Conservation (phyloP, 2,888 invertebrate species). For the Tortricodes alternella region DNA sequence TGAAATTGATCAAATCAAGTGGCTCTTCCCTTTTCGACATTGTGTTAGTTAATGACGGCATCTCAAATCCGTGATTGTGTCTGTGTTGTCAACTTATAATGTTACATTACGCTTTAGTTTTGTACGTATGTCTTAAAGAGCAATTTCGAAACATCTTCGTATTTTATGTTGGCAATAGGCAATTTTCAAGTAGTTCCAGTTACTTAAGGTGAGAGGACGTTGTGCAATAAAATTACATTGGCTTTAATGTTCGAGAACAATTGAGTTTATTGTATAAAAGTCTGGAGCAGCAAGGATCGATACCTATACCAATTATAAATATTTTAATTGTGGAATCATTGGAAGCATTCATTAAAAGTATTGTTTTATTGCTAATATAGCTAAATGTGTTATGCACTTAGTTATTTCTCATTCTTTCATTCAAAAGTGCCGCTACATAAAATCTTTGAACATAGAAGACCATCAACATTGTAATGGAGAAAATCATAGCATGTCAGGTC, state of each 20-base stretch:
- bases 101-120: neutral
- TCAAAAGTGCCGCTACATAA: neutral
- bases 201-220: slow-evolving; percentile 47
- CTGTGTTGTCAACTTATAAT: neutral
- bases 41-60: neutral
- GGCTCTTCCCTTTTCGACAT: slow-evolving; percentile 1
- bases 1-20: slow-evolving; percentile 26
- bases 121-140: neutral
- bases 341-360: neutral
- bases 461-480: slow-evolving; percentile 9
- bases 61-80: too few relatives aligned
- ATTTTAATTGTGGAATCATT: neutral
- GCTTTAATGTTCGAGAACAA: slow-evolving; percentile 48
- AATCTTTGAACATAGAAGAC: neutral
- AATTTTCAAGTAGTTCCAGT: slow-evolving; percentile 53
- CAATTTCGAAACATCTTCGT: slow-evolving; percentile 8
- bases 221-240: slow-evolving; percentile 44
- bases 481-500: slow-evolving; percentile 19
- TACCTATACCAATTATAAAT: neutral
- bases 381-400: too few relatives aligned
- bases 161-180: slow-evolving; percentile 30
- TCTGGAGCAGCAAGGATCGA: neutral
- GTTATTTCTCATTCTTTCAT: too few relatives aligned
- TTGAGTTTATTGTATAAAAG: slow-evolving; percentile 37
- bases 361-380: too few relatives aligned